phyloP scores from a whole-genome alignment of 2,888 invertebrate genomes.

The Hybos culiciformis region DNA sequence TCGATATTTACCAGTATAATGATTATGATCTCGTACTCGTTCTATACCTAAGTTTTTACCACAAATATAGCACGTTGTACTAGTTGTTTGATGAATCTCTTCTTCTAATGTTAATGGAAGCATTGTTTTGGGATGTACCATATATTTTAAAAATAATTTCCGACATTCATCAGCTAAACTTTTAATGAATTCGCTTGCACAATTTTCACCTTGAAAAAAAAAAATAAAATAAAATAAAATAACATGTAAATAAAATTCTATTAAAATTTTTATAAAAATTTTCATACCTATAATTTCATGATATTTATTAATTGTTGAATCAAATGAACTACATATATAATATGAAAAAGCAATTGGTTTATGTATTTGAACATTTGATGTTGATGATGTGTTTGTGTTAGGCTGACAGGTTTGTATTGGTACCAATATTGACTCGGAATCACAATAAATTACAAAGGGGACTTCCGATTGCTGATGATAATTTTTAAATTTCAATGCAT shows the following conservation, averaged over 20 bases:
- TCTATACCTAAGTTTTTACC: background rate
- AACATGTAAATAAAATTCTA: background rate
- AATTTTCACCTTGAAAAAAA: background rate
- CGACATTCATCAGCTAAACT: background rate
- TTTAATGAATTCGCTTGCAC: background rate
- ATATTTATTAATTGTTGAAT: background rate
- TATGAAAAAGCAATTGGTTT: constrained; percentile 1
- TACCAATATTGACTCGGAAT: background rate
- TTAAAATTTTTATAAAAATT: background rate
- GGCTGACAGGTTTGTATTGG: background rate
- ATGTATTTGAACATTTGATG: background rate
- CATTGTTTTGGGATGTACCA: background rate
- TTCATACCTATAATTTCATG: background rate
- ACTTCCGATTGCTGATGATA: background rate
- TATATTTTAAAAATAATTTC: background rate
- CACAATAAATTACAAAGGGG: background rate
- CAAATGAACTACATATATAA: background rate
- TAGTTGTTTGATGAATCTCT: background rate
- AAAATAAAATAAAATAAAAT: background rate
- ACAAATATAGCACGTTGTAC: background rate
- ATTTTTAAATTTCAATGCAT: background rate
- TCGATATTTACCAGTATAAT: constrained; percentile 16
- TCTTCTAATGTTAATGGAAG: background rate
- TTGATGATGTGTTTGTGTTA: background rate
- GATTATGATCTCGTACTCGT: constrained; percentile 8